Percentiles rank a stretch among this genome's conserved stretches.
Conservation (phyloP, 23 tunicate species). For the Trididemnum nubilum region DNA sequence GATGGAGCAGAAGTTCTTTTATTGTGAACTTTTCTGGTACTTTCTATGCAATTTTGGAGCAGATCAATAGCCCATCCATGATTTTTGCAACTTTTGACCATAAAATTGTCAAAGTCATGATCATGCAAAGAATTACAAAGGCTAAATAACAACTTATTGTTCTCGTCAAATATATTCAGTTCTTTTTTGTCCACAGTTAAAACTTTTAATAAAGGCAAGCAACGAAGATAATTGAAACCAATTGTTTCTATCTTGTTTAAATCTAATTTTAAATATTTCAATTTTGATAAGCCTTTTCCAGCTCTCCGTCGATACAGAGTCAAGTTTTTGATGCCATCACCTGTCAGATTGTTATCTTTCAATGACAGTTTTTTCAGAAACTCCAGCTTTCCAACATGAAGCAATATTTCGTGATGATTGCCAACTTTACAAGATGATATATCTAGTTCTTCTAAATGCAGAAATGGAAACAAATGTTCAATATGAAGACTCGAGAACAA, state of each 20-base stretch:
- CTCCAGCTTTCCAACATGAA: not conserved
- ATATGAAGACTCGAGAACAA: not conserved
- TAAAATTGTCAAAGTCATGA: too few relatives aligned
- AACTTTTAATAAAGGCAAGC: not conserved
- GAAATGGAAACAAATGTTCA: constrained; percentile 8
- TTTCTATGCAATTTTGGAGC: not conserved
- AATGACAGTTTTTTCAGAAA: constrained; percentile 2
- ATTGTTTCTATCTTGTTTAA: not conserved
- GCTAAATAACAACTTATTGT: too few relatives aligned
- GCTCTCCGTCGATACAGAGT: constrained; percentile 9
- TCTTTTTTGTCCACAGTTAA: constrained; percentile 10
- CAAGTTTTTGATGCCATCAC: constrained; percentile 13
- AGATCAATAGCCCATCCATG: not conserved
- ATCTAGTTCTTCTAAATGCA: constrained; percentile 11
- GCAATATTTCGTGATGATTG: constrained; percentile 10
- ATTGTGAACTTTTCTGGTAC: too few relatives aligned
- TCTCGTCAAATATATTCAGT: too few relatives aligned
- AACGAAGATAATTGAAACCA: not conserved
- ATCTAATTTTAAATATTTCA: constrained; percentile 2
- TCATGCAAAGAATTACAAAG: too few relatives aligned
- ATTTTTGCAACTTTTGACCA: not conserved
- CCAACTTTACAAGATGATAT: constrained; percentile 25
- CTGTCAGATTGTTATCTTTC: constrained; percentile 7
- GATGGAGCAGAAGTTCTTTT: too few relatives aligned
- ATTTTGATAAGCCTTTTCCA: constrained; percentile 1